Base-by-base conservation (phyloP, 2,797 vertebrate genomes). In the Smutsia temminckii region DNA sequence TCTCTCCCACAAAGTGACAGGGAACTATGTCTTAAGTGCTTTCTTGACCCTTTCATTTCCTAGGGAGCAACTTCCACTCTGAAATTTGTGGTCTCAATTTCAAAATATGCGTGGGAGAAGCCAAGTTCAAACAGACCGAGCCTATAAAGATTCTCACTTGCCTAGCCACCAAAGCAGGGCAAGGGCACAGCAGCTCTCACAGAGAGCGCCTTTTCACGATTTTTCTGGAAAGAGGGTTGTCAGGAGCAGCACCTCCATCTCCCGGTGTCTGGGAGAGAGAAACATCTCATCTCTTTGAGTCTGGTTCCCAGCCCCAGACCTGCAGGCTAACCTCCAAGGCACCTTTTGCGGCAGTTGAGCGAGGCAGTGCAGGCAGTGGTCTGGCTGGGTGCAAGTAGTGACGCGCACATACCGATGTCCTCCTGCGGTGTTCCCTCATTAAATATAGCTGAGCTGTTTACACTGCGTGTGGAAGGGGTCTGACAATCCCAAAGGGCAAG, bases 1-100 rank as follows among this genome's bases (percentile, higher is more conserved):
- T 87, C 40, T 95, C 85, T 72, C 79, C 40, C 37, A 32, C 9
- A 20, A 86, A 72, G 75, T 20, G 27, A 85, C 61, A 27, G 49
- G 29, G 59, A 34, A 25, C 42, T 95, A 69, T 71, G 46, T 57
- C 93, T 79, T 71, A 92, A 95, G 89, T 79, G 77, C 57, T 78
- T 91, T 74, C 79, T 85, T 72, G 77, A 92, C 94, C 68, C 89
- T 95, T 91, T 95, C 72, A 69, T 78, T 93, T 96, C 86, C 94
- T 77, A 95, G 75, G 81, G 75, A 92, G 68, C 63, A 81, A 75
- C 46, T 95, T 96, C 91, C 87, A 74, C 77, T 84, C 84, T 74
- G 89, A 92, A 94, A 95, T 95, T 55, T 89, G 75, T 85, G 34
- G 78, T 93, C 63, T 95, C 29, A 0, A 29, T 84, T 97, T 86